Evolutionary conservation across 2,888 invertebrate species (phyloP).

Genomic region (Agrotis clavis): DNA sequence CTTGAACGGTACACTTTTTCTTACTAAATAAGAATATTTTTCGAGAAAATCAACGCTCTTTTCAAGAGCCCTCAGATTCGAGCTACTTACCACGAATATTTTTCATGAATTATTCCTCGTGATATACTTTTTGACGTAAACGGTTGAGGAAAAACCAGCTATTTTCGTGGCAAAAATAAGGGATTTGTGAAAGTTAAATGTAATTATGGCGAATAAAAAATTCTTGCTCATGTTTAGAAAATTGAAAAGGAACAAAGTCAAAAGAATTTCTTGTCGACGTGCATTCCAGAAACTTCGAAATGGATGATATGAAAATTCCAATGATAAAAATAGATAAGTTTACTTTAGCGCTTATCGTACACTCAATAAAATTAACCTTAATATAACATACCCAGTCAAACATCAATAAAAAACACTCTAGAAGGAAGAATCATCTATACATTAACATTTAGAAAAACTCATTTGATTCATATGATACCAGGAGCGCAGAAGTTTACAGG

Average conservation of each 20-base stretch:
- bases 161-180: slow-evolving; percentile 45
- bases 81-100: slow-evolving; percentile 34
- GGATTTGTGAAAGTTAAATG: slow-evolving; percentile 42
- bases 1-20: slow-evolving; percentile 35
- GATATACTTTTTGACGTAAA: slow-evolving; percentile 44
- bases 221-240: slow-evolving; percentile 20
- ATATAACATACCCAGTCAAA: slow-evolving; percentile 47
- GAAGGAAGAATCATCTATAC: slow-evolving; percentile 48
- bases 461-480: slow-evolving; percentile 62
- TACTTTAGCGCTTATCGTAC: slow-evolving; percentile 29
- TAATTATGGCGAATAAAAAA: slow-evolving; percentile 37
- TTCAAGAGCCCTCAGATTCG: slow-evolving; percentile 20
- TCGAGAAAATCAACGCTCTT: slow-evolving; percentile 45
- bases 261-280: not conserved
- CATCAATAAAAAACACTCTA: slow-evolving; percentile 31
- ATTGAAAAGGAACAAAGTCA: slow-evolving; percentile 2
- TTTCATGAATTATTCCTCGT: slow-evolving; percentile 42
- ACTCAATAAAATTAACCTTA: slow-evolving; percentile 43
- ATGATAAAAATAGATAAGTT: not conserved
- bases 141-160: slow-evolving; percentile 38
- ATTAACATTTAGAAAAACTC: slow-evolving; percentile 44
- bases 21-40: slow-evolving; percentile 42
- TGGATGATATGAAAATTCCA: slow-evolving; percentile 3
- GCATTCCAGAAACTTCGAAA: slow-evolving; percentile 21
- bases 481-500: slow-evolving; percentile 86